Conservation (phyloP, 2,888 invertebrate species). For the Masnerella sp. region DNA sequence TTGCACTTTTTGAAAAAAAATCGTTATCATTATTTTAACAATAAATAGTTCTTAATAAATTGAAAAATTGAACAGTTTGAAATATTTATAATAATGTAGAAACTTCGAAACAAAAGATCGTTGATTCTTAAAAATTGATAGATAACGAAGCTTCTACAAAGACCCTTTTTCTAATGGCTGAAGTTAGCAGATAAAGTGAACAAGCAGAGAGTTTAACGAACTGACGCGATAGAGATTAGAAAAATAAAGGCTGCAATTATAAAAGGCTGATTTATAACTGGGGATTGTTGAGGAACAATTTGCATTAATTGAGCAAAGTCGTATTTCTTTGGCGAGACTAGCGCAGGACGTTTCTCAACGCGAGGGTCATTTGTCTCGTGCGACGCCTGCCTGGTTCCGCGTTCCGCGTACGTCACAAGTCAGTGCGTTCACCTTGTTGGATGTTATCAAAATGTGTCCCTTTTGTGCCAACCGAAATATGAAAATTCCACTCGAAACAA, state of each 20-base stretch:
- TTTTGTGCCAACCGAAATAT: constrained; percentile 35
- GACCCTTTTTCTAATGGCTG: too few relatives aligned
- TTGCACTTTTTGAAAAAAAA: too few relatives aligned
- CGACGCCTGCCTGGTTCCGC: constrained; percentile 73
- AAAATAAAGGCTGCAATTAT: constrained; percentile 24
- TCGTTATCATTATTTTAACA: too few relatives aligned
- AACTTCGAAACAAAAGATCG: too few relatives aligned
- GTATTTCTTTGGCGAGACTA: constrained; percentile 45
- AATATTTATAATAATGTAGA: too few relatives aligned
- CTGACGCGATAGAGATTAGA: background rate
- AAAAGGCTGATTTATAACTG: constrained; percentile 32
- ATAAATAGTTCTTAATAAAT: too few relatives aligned
- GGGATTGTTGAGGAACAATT: constrained; percentile 40
- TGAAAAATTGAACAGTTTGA: too few relatives aligned
- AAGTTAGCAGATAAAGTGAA: too few relatives aligned
- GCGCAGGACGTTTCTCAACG: constrained; percentile 47
- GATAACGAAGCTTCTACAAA: too few relatives aligned
- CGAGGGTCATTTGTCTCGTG: constrained; percentile 74
- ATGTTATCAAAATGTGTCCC: constrained; percentile 67
- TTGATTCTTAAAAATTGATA: too few relatives aligned
- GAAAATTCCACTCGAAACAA: constrained; percentile 3
- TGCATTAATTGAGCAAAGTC: constrained; percentile 53
- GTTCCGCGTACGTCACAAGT: constrained; percentile 74
- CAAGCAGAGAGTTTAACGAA: constrained; percentile 26
- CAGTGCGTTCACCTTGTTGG: constrained; percentile 75